Percentiles rank a stretch among this genome's conserved stretches.
phyloP scores from a whole-genome alignment of 2,888 invertebrate species.

The Eurytoma adleriae region DNA sequence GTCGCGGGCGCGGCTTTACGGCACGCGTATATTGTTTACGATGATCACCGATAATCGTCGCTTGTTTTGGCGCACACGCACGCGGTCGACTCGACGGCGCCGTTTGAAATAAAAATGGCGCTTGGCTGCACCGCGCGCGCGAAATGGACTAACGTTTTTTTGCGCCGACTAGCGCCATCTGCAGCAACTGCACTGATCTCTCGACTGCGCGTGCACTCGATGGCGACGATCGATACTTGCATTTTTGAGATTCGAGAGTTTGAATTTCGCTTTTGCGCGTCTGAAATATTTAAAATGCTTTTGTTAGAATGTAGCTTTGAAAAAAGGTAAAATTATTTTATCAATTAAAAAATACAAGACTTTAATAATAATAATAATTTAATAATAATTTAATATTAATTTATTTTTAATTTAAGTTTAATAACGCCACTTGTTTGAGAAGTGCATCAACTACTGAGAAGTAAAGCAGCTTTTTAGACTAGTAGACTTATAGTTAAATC shows the following conservation, averaged over 20 bases:
- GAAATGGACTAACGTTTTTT: conserved; percentile 25
- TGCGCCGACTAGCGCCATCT: not conserved
- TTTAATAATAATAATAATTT: not conserved
- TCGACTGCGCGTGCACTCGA: not conserved
- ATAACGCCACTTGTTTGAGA: too few relatives aligned
- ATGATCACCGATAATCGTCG: too few relatives aligned
- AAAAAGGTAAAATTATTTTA: too few relatives aligned
- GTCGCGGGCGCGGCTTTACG: not conserved
- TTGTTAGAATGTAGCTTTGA: too few relatives aligned
- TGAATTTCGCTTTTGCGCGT: not conserved
- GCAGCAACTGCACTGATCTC: not conserved
- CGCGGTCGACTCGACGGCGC: conserved; percentile 9
- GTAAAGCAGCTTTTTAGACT: too few relatives aligned
- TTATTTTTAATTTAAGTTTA: not conserved
- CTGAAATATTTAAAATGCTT: too few relatives aligned
- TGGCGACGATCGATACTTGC: not conserved
- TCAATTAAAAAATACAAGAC: too few relatives aligned
- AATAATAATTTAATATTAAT: too few relatives aligned
- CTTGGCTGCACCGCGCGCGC: not conserved
- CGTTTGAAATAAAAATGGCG: conserved; percentile 42
- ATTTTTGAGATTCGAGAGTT: not conserved
- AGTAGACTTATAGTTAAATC: too few relatives aligned
- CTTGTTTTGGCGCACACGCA: not conserved
- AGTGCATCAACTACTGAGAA: too few relatives aligned
- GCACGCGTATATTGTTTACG: not conserved